Evolutionary conservation across 2,888 invertebrate species (phyloP).

Genomic region (Stenurella melanura): DNA sequence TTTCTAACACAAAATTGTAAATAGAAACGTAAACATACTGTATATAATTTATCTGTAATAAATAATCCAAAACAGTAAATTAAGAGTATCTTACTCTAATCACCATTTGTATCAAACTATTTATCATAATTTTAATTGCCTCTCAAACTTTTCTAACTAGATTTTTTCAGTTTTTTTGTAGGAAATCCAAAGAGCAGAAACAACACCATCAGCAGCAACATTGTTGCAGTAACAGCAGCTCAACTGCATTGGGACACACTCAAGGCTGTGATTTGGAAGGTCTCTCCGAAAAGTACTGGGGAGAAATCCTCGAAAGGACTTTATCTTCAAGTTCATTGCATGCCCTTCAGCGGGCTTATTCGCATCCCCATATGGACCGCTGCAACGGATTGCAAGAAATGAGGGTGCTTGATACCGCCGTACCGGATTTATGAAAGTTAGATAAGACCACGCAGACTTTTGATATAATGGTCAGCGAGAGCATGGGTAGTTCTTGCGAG

Average conservation of each 20-base stretch:
- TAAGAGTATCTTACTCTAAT: too few relatives aligned
- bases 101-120: too few relatives aligned
- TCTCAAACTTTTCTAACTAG: neutral
- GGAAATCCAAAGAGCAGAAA: slow-evolving; percentile 62
- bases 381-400: slow-evolving; percentile 71
- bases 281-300: slow-evolving; percentile 77
- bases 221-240: slow-evolving; percentile 65
- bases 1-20: too few relatives aligned
- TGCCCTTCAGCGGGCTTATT: slow-evolving; percentile 73
- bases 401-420: slow-evolving; percentile 68
- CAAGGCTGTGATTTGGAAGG: slow-evolving; percentile 75
- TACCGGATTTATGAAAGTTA: slow-evolving; percentile 73
- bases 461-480: slow-evolving; percentile 65
- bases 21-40: too few relatives aligned
- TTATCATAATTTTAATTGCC: too few relatives aligned
- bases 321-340: slow-evolving; percentile 85
- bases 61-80: too few relatives aligned
- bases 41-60: too few relatives aligned
- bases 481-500: slow-evolving; percentile 69
- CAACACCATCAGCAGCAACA: slow-evolving; percentile 63
- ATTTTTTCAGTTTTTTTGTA: slow-evolving; percentile 66
- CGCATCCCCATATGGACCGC: slow-evolving; percentile 65
- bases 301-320: slow-evolving; percentile 85
- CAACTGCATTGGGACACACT: slow-evolving; percentile 63
- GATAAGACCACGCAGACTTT: slow-evolving; percentile 73